A percentile compares a stretch with the other conserved stretches of the same genome.
These are phyloP conservation scores for Pachypanchax playfairii DNA, from an alignment of 2,113 vertebrate genomes.

Conservation along the genomic window DNA sequence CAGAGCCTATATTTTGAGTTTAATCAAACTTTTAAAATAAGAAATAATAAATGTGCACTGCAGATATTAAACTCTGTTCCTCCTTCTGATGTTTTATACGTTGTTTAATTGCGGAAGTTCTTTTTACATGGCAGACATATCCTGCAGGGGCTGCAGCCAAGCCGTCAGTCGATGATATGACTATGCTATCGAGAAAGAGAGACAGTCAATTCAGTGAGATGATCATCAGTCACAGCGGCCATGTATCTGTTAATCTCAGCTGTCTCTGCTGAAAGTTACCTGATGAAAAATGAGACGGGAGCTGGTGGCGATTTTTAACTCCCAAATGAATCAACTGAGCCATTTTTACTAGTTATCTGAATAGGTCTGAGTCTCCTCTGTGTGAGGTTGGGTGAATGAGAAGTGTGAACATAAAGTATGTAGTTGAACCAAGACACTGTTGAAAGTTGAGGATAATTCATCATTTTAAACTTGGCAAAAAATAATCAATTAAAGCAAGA, in stretches of 20 bases:
- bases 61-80: no score
- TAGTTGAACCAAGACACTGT: no score
- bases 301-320: not conserved
- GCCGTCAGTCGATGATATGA: not conserved
- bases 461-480: no score
- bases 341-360: not conserved
- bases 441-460: no score
- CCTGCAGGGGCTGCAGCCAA: not conserved
- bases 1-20: no score
- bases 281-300: not conserved
- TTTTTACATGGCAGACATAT: not conserved
- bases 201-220: not conserved
- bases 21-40: no score
- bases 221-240: not conserved
- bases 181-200: not conserved
- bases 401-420: not conserved
- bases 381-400: not conserved
- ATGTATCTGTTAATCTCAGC: not conserved
- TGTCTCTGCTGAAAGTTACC: not conserved
- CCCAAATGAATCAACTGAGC: not conserved
- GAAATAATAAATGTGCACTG: no score
- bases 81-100: no score
- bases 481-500: no score
- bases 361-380: not conserved
- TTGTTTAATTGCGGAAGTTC: not conserved